Evolutionary conservation across 2,888 invertebrate species (phyloP).

Genomic region (Orgyia antiqua): DNA sequence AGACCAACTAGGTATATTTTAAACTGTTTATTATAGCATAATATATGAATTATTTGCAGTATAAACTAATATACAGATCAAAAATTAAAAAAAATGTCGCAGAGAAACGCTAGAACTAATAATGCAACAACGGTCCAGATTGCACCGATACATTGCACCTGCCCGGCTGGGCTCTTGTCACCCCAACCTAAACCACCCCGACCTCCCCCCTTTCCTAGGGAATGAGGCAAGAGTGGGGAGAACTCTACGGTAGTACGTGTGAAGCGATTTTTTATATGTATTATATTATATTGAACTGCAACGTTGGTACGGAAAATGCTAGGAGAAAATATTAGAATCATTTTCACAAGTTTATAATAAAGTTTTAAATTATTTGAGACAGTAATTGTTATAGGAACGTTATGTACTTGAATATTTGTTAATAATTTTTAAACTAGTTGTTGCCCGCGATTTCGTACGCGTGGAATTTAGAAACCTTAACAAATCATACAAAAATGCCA

Average conservation of each 20-base stretch:
- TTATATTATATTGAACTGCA: slow-evolving; percentile 36
- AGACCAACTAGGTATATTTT: no score
- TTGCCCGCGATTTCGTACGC: no score
- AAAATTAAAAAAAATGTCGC: slow-evolving; percentile 30
- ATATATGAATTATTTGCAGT: no score
- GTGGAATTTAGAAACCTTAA: no score
- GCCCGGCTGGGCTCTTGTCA: slow-evolving; percentile 45
- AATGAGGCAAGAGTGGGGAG: slow-evolving; percentile 26
- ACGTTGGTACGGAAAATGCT: slow-evolving; percentile 1
- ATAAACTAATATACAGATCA: slow-evolving; percentile 9
- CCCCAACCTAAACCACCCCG: slow-evolving; percentile 28
- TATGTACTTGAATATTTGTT: no score
- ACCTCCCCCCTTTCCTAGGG: slow-evolving; percentile 12
- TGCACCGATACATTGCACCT: slow-evolving; percentile 64
- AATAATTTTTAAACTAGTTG: no score
- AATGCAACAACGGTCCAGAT: slow-evolving; percentile 53
- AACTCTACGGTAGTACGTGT: slow-evolving; percentile 40
- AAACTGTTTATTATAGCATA: no score
- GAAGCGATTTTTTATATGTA: slow-evolving; percentile 56
- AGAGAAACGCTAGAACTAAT: slow-evolving; percentile 38
- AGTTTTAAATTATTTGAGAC: no score
- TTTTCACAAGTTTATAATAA: no score
- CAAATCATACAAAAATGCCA: no score
- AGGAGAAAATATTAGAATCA: slow-evolving; percentile 1
- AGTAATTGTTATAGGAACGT: no score